phyloP scores from a whole-genome alignment of 2,113 vertebrate species.

The Machaerirhynchus nigripectus region DNA sequence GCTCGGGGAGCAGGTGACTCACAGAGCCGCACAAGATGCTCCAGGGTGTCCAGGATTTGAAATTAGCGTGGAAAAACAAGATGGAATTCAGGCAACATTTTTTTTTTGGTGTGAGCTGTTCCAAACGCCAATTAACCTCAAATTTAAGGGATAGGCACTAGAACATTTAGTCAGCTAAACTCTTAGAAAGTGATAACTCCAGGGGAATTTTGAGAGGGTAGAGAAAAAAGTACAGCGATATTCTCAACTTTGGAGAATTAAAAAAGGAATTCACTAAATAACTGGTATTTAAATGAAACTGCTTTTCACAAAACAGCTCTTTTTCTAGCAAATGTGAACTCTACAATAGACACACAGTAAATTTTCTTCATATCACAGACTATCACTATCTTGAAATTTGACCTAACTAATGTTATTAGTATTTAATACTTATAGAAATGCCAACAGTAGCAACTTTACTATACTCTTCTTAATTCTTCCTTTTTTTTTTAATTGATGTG shows the following conservation, averaged over 20 bases:
- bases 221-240: background rate
- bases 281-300: background rate
- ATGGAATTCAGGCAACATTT: rapidly evolving
- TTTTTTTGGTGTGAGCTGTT: background rate
- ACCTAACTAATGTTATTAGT: background rate
- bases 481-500: background rate
- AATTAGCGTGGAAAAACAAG: background rate
- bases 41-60: background rate
- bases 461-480: rapidly evolving
- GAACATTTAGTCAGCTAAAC: background rate
- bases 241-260: background rate
- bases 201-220: background rate
- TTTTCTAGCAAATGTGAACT: background rate
- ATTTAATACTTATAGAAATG: background rate
- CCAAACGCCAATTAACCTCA: background rate
- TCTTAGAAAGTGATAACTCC: background rate
- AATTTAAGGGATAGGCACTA: background rate
- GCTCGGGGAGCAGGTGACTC: background rate
- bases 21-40: background rate
- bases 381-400: background rate
- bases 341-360: background rate
- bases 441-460: background rate
- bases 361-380: background rate
- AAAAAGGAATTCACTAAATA: background rate
- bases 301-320: background rate